These are phyloP conservation scores for Sisyra terminalis DNA, from an alignment of 2,888 invertebrate genomes.

Conservation along the genomic window DNA sequence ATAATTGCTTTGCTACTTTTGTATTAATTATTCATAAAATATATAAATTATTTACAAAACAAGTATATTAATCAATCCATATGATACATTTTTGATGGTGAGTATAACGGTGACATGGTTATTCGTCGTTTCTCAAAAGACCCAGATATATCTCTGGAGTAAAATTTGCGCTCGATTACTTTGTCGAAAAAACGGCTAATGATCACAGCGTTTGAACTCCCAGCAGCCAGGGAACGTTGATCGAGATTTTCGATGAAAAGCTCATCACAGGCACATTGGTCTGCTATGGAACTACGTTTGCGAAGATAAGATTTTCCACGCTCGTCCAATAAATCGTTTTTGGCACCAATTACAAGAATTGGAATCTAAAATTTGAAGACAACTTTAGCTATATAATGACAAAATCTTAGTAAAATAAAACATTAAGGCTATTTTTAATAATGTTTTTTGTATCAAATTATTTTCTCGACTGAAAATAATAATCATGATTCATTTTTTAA, in stretches of 20 bases:
- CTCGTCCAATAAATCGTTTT: slow-evolving; percentile 71
- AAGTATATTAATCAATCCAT: slow-evolving; percentile 9
- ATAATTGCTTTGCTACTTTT: slow-evolving; percentile 2
- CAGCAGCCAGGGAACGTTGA: slow-evolving; percentile 74
- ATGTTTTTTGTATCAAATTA: too few relatives aligned
- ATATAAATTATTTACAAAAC: not conserved
- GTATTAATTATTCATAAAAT: slow-evolving; percentile 1
- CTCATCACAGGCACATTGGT: slow-evolving; percentile 87
- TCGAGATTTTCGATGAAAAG: slow-evolving; percentile 67
- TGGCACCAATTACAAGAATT: slow-evolving; percentile 87
- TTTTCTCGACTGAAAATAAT: too few relatives aligned
- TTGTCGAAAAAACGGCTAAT: slow-evolving; percentile 89
- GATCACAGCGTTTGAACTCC: slow-evolving; percentile 87
- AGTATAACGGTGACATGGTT: not conserved
- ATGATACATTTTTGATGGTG: slow-evolving; percentile 18
- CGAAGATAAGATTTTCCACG: slow-evolving; percentile 45
- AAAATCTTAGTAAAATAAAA: slow-evolving; percentile 7
- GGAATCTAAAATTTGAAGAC: slow-evolving; percentile 49
- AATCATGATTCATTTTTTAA: too few relatives aligned
- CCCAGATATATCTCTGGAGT: slow-evolving; percentile 20
- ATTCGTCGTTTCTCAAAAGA: slow-evolving; percentile 21
- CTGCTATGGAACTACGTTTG: slow-evolving; percentile 55
- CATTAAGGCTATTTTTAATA: too few relatives aligned
- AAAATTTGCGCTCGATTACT: slow-evolving; percentile 39
- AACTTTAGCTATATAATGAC: slow-evolving; percentile 6